Conservation (phyloP, 2,113 vertebrate species). For the Pachyramphus minor region DNA sequence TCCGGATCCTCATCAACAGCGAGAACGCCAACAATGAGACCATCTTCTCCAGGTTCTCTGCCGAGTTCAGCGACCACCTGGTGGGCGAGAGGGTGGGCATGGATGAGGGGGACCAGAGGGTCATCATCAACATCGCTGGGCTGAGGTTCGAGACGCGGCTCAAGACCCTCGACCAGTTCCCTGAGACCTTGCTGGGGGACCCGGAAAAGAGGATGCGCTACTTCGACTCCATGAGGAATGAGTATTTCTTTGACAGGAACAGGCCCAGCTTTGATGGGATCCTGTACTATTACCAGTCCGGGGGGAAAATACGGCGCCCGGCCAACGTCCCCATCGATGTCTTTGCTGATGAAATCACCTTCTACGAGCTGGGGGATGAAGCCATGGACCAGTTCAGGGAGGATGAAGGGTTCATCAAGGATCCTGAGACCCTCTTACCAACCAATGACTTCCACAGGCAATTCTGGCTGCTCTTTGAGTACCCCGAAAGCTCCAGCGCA, state of each 20-base stretch:
- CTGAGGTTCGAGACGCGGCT: slow-evolving; percentile 92
- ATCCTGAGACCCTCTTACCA: slow-evolving; percentile 86
- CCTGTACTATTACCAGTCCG: slow-evolving; percentile 95
- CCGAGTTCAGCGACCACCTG: slow-evolving; percentile 81
- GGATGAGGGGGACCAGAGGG: slow-evolving; percentile 86
- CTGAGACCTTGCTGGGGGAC: slow-evolving; percentile 90
- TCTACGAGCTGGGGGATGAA: slow-evolving; percentile 90
- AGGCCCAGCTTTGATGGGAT: slow-evolving; percentile 97
- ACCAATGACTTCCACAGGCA: slow-evolving; percentile 85
- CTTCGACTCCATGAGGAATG: slow-evolving; percentile 98
- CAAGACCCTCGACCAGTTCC: slow-evolving; percentile 90
- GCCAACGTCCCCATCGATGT: slow-evolving; percentile 92
- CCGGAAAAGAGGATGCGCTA: slow-evolving; percentile 87
- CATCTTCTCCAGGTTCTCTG: slow-evolving; percentile 80
- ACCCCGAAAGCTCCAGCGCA: slow-evolving; percentile 92
- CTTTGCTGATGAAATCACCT: slow-evolving; percentile 92
- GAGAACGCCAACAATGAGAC: slow-evolving; percentile 82
- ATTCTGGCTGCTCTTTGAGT: slow-evolving; percentile 96
- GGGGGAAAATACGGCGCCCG: slow-evolving; percentile 90
- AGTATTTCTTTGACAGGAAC: slow-evolving; percentile 96
- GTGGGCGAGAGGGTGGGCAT: slow-evolving; percentile 77
- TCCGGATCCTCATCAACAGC: slow-evolving; percentile 79
- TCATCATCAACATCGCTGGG: slow-evolving; percentile 95
- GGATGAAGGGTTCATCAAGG: slow-evolving; percentile 95
- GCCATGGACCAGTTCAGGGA: slow-evolving; percentile 95